Evolutionary conservation across 2,113 vertebrate genomes (phyloP), one percentile per base, ranked within the genome.

Genomic region (Nesoenas mayeri): DNA sequence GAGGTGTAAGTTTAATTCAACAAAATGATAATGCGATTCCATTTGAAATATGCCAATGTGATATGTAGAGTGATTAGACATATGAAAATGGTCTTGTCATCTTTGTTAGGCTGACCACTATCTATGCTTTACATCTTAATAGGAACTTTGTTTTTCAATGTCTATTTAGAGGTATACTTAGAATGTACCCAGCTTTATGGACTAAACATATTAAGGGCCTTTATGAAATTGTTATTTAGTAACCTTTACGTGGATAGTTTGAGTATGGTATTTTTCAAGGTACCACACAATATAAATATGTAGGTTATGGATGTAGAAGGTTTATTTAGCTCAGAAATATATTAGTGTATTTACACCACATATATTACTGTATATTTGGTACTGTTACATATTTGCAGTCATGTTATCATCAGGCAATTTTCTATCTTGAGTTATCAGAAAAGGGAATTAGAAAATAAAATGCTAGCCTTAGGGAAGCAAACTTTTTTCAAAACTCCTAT

Each of bases 361-460:
- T 48, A 25, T 79, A 64, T 91, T 84, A 86, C 21, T 1, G 0
- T 65, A 29, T 64, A 22, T 42, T 72, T 88, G 38, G 12, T 83
- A 44, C 29, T 91, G 44, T 24, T 82, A 5, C 42, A 47, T 80
- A 62, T 90, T 79, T 71, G 34, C 50, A 88, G 82, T 56, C 70
- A 50, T 70, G 77, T 69, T 91, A 61, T 77, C 72, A 79, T 88
- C 34, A 77, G 65, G 14, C 42, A 94, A 42, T 94, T 90, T 96
- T 94, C 53, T 71, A 12, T 50, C 82, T 61, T 67, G 58, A 91
- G 31, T 92, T 96, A 94, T 87, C 93, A 97, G 84, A 69, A 87
- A 93, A 82, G 31, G 32, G 87, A 95, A 91, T 96, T 95, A 86
- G 58, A 62, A 91, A 71, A 92, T 79, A 47, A 65, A 92, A 93